These are phyloP conservation scores for Dasyprocta punctata DNA, from an alignment of 2,113 vertebrate species.

Conservation along the genomic window DNA sequence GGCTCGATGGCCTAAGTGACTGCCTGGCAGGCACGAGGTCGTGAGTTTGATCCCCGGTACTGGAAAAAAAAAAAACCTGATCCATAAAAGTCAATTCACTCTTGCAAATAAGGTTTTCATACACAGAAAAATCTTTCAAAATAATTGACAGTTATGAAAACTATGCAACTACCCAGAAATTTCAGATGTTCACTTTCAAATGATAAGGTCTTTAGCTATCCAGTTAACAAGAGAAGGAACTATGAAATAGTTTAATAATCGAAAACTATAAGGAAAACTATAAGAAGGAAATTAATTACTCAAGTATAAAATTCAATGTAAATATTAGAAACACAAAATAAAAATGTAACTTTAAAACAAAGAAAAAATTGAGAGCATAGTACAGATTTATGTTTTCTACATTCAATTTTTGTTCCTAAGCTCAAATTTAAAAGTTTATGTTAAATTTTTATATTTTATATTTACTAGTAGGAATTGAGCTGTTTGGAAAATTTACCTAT, in stretches of 20 bases:
- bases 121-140: slow-evolving; percentile 44
- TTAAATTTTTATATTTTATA: neutral
- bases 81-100: slow-evolving; percentile 59
- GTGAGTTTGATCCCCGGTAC: no score
- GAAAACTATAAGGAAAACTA: slow-evolving; percentile 19
- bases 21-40: no score
- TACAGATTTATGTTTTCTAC: neutral
- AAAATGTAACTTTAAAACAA: neutral
- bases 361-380: neutral
- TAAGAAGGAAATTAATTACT: neutral
- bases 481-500: neutral
- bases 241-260: slow-evolving; percentile 48
- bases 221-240: neutral
- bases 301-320: neutral
- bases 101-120: slow-evolving; percentile 54
- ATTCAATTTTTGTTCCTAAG: neutral
- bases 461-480: neutral
- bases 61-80: no score
- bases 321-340: slow-evolving; percentile 35
- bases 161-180: neutral
- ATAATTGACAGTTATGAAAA: slow-evolving; percentile 44
- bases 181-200: slow-evolving; percentile 32
- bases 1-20: no score
- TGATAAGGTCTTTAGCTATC: neutral
- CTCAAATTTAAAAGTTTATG: neutral